These are phyloP conservation scores for Propithecus perrieri DNA, from an alignment of 2,797 vertebrate genomes.

Conservation along the genomic window DNA sequence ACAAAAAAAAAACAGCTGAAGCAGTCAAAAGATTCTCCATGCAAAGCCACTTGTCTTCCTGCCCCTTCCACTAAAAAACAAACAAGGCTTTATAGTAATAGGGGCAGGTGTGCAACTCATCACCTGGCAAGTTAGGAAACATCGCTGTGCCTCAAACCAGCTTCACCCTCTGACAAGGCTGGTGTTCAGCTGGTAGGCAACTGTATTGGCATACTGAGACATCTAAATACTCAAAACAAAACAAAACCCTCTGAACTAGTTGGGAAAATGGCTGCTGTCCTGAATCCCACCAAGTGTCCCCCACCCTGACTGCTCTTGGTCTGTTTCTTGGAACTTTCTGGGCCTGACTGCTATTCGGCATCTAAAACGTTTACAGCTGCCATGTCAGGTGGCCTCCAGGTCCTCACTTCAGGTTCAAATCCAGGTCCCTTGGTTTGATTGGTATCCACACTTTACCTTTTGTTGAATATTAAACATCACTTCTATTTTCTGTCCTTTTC, in stretches of 20 bases:
- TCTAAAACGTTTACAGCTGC: not conserved
- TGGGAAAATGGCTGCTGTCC: not conserved
- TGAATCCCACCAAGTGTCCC: not conserved
- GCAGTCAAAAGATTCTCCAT: not conserved
- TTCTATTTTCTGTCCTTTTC: not conserved
- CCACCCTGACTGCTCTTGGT: not conserved
- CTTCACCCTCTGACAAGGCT: not conserved
- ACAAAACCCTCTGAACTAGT: not conserved
- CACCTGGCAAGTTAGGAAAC: not conserved
- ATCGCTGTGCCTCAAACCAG: not conserved
- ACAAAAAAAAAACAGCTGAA: not conserved
- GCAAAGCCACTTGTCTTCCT: not conserved
- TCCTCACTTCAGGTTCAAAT: not conserved
- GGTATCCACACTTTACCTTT: not conserved
- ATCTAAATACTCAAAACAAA: not conserved
- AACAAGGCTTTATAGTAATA: not conserved
- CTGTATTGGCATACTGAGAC: fast-evolving
- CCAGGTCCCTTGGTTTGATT: not conserved
- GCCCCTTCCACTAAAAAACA: not conserved
- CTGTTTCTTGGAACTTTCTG: not conserved
- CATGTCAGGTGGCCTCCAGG: not conserved
- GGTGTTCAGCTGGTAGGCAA: not conserved
- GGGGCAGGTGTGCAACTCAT: not conserved
- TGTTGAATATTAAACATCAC: not conserved
- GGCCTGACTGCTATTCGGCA: not conserved